These are phyloP conservation scores for Uropetala carovei DNA, from an alignment of 2,888 invertebrate genomes.

Conservation along the genomic window DNA sequence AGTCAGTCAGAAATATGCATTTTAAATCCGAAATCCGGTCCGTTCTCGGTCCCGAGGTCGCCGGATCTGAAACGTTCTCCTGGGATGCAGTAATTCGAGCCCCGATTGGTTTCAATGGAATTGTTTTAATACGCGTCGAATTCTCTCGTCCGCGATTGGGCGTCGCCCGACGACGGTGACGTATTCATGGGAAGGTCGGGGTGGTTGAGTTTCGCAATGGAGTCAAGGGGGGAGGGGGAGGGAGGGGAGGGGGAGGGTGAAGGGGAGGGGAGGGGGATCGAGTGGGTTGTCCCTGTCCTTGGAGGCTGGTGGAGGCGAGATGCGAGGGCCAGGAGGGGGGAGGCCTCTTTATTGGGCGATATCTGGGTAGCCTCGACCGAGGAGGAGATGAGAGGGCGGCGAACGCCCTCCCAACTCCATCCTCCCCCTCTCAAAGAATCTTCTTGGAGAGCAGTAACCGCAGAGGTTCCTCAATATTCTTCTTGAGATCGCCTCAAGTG, in stretches of 20 bases:
- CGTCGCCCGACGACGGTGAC: slow-evolving; percentile 47
- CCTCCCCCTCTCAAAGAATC: no score
- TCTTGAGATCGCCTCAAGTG: no score
- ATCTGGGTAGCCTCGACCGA: background rate
- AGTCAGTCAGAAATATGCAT: no score
- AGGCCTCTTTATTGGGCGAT: background rate
- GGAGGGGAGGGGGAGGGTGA: background rate
- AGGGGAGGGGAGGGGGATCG: background rate
- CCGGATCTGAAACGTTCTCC: no score
- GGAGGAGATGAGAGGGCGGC: background rate
- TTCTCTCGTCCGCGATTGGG: background rate
- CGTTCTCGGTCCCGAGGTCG: no score
- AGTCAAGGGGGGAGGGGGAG: background rate
- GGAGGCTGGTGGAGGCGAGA: background rate
- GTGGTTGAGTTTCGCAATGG: background rate
- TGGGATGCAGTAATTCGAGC: no score
- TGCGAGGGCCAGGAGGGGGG: background rate
- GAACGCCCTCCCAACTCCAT: background rate
- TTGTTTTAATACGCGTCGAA: no score
- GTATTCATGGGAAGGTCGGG: slow-evolving; percentile 34
- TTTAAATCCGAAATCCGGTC: no score
- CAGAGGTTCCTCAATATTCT: no score
- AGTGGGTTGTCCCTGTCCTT: no score
- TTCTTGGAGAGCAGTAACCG: no score
- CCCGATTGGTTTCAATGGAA: no score